Conservation (phyloP, 1,140 invertebrate species). For the Laupala kohalensis region DNA sequence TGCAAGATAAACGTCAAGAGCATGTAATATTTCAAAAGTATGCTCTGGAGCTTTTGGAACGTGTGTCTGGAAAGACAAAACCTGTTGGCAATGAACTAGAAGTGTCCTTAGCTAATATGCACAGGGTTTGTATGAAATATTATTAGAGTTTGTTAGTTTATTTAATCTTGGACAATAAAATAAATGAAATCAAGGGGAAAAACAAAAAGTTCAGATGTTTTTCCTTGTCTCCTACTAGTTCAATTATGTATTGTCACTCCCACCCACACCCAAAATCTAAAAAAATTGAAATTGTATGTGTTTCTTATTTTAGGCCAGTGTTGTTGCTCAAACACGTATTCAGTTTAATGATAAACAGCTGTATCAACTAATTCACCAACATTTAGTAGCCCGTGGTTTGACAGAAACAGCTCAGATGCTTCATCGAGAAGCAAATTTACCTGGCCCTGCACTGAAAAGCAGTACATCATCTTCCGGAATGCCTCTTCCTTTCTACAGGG, state of each 20-base stretch:
- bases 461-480: slow-evolving; percentile 31
- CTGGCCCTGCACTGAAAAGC: slow-evolving; percentile 12
- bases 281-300: background rate
- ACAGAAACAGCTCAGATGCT: slow-evolving; percentile 54
- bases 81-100: slow-evolving; percentile 65
- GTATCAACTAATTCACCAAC: slow-evolving; percentile 81
- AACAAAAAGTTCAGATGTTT: too few species aligned
- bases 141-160: background rate
- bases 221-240: too few species aligned
- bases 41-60: slow-evolving; percentile 78
- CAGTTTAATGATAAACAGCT: slow-evolving; percentile 87
- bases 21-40: slow-evolving; percentile 95
- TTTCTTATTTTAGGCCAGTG: slow-evolving; percentile 54
- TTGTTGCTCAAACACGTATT: slow-evolving; percentile 90
- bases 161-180: background rate
- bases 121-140: slow-evolving; percentile 40
- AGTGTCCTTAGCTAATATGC: slow-evolving; percentile 71
- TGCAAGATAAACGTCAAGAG: slow-evolving; percentile 90
- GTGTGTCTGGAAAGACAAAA: slow-evolving; percentile 83
- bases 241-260: too few species aligned
- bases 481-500: slow-evolving; percentile 38
- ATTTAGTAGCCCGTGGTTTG: slow-evolving; percentile 66
- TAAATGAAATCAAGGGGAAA: background rate
- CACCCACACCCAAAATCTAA: too few species aligned
- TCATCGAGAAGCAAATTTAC: slow-evolving; percentile 61